phyloP scores from a whole-genome alignment of 2,797 vertebrate species.

The Lacerta agilis region DNA sequence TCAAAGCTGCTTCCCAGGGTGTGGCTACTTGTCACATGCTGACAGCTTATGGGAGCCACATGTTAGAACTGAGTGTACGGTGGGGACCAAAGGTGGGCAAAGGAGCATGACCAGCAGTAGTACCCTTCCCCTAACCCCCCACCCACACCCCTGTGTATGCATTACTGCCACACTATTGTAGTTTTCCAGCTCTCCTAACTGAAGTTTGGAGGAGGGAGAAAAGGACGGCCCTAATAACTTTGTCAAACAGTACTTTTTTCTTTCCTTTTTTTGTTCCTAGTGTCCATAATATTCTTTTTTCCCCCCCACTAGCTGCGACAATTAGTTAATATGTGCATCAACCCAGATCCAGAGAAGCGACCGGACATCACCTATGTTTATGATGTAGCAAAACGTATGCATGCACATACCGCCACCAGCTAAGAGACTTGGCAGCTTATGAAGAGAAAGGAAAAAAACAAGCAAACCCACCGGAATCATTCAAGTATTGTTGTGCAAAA shows the following conservation, averaged over 20 bases:
- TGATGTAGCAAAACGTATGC: slow-evolving; percentile 93
- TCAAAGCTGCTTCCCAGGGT: no score
- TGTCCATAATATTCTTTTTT: slow-evolving; percentile 37
- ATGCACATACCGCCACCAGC: slow-evolving; percentile 83
- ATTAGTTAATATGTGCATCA: slow-evolving; percentile 98
- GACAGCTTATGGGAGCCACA: no score
- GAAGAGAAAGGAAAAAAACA: slow-evolving; percentile 23
- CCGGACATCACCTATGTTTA: slow-evolving; percentile 96
- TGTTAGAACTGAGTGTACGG: no score
- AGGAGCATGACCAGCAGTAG: no score
- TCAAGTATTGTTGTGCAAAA: slow-evolving; percentile 57
- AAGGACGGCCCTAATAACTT: not conserved
- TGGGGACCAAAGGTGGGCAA: no score
- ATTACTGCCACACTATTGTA: not conserved
- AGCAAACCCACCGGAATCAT: slow-evolving; percentile 21
- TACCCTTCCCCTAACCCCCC: no score
- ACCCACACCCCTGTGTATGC: no score
- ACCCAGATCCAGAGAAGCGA: slow-evolving; percentile 96
- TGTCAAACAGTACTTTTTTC: not conserved
- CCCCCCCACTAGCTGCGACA: slow-evolving; percentile 86
- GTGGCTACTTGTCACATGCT: no score
- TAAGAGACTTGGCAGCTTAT: slow-evolving; percentile 63
- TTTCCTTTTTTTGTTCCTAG: not conserved
- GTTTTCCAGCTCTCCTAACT: not conserved
- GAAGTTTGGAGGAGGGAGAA: not conserved